Evolutionary conservation across 2,797 vertebrate species (phyloP), one percentile per base, ranked within the genome.

Genomic region (Eulemur rubriventer): DNA sequence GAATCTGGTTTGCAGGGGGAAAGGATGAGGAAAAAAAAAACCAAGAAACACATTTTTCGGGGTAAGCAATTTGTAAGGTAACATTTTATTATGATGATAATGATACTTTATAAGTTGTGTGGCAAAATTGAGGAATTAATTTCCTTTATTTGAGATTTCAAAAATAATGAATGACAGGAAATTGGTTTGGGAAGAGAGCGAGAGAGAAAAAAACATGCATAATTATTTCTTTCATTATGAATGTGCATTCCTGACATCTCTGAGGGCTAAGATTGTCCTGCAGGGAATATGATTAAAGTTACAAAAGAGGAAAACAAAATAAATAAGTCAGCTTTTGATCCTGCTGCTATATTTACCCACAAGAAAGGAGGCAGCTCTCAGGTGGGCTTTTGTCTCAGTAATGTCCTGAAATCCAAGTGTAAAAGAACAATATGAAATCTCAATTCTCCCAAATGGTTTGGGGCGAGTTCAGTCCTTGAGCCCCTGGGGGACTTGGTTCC

Each of bases 401-500:
- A 98, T 97, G 96, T 97, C 83, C 70, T 91, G 93, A 98, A 97
- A 97, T 94, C 97, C 97, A 95, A 97, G 97, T 96, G 98, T 86
- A 96, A 97, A 97, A 96, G 96, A 98, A 97, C 96, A 97, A 98
- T 97, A 96, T 98, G 97, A 98, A 98, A 98, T 98, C 97, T 98
- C 96, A 97, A 94, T 98, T 98, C 98, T 97, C 92, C 84, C 96
- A 97, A 98, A 97, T 7, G 93, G 95, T 97, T 97, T 97, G 94
- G 97, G 96, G 97, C 11, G 41, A 96, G 93, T 97, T 97, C 86
- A 97, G 65, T 93, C 86, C 96, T 96, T 94, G 96, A 97, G 96
- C 96, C 95, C 94, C 89, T 94, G 95, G 80, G 96, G 94, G 93
- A 82, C 7, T 96, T 92, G 92, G 98, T 98, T 98, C 98, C 98